Evolutionary conservation across 2,797 vertebrate species (phyloP).

Genomic region (Cossypha caffra): DNA sequence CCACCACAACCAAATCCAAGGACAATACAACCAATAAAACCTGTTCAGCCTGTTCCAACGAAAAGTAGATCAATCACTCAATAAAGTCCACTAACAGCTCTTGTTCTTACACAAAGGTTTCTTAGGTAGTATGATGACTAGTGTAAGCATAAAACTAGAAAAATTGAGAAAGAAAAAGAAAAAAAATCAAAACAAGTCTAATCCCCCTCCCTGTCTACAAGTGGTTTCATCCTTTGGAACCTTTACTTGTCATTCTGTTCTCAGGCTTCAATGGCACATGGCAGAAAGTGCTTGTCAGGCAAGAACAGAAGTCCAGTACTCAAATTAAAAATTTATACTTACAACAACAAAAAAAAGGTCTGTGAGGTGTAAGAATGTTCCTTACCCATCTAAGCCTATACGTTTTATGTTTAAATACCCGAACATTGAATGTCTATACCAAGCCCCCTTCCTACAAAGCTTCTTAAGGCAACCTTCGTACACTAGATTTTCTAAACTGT

Average conservation of each 20-base stretch:
- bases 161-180: background rate
- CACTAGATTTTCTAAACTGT: background rate
- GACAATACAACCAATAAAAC: background rate
- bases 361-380: background rate
- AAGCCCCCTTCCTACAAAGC: background rate
- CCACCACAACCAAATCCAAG: background rate
- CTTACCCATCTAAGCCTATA: background rate
- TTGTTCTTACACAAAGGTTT: background rate
- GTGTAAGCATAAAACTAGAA: background rate
- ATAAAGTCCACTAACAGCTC: background rate
- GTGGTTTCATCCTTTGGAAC: background rate
- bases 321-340: background rate
- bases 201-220: background rate
- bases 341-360: background rate
- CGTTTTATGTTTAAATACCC: background rate
- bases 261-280: rapidly evolving
- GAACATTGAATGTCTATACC: background rate
- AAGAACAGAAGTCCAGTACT: background rate
- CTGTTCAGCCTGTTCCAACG: background rate
- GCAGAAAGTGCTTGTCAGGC: background rate
- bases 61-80: background rate
- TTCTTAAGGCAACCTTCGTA: background rate
- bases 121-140: background rate
- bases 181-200: background rate
- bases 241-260: background rate